These are phyloP conservation scores for Drosophila repleta DNA, from an alignment of 1,140 invertebrate species.

Conservation along the genomic window DNA sequence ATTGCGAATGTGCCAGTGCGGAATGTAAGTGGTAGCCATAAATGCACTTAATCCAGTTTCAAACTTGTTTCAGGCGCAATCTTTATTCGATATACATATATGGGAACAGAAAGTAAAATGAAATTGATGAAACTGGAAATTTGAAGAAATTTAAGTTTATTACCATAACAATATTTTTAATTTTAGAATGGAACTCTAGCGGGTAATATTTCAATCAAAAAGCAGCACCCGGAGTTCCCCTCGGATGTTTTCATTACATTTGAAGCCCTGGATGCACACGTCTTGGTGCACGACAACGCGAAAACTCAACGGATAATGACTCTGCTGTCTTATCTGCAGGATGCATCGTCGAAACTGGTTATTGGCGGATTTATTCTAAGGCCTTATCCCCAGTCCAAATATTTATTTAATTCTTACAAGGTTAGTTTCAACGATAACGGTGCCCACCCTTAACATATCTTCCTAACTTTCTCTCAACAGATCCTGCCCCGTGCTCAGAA, in stretches of 20 bases:
- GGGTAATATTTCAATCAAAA: conserved; percentile 92
- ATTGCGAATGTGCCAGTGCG: conserved; percentile 89
- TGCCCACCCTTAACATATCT: background rate
- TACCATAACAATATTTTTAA: background rate
- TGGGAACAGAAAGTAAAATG: background rate
- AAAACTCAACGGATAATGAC: conserved; percentile 43
- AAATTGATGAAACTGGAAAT: background rate
- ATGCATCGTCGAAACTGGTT: conserved; percentile 51
- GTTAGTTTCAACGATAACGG: conserved; percentile 81
- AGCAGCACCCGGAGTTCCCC: conserved; percentile 88
- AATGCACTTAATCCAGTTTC: conserved; percentile 24
- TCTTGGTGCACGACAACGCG: conserved; percentile 58
- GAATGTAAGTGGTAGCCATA: conserved; percentile 86
- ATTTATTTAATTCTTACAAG: conserved; percentile 84
- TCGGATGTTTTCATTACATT: conserved; percentile 91
- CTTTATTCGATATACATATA: too few relatives aligned
- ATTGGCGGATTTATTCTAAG: conserved; percentile 65
- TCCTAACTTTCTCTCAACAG: conserved; percentile 38
- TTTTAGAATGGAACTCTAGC: conserved; percentile 87
- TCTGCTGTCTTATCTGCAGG: conserved; percentile 55
- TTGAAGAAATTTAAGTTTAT: background rate
- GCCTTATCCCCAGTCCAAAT: conserved; percentile 56
- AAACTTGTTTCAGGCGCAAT: conserved; percentile 51
- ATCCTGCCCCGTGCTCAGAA: conserved; percentile 90
- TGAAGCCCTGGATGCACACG: conserved; percentile 87